Conservation (phyloP, 2,797 vertebrate species). For the Lemur catta region DNA sequence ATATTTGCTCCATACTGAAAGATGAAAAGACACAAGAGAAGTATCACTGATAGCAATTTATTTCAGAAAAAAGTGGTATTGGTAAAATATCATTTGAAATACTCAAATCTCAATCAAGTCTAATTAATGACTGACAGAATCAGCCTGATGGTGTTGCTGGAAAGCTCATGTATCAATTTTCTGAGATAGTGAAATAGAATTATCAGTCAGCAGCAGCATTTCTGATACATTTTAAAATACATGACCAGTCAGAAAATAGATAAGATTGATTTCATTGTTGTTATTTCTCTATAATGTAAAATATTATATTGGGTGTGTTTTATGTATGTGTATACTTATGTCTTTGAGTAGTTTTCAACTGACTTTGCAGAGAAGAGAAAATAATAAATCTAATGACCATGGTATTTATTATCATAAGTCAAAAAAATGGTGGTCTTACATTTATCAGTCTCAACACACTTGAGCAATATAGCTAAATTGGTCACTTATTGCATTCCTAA, state of each 20-base stretch:
- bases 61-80: slow-evolving; percentile 56
- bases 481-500: background rate
- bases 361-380: slow-evolving; percentile 43
- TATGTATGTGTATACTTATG: background rate
- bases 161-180: background rate
- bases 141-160: background rate
- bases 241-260: background rate
- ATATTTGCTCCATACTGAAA: slow-evolving; percentile 21
- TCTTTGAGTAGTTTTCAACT: slow-evolving; percentile 49
- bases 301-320: background rate
- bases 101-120: slow-evolving; percentile 7
- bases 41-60: background rate
- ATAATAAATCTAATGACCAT: background rate
- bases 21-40: slow-evolving; percentile 8
- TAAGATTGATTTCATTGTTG: background rate
- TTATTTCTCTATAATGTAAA: background rate
- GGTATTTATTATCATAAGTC: background rate
- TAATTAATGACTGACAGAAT: slow-evolving; percentile 44
- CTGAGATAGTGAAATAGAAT: slow-evolving; percentile 3
- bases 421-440: slow-evolving; percentile 23
- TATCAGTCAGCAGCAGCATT: background rate
- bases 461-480: slow-evolving; percentile 24
- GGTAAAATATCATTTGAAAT: slow-evolving; percentile 45
- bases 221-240: background rate
- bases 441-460: background rate